Evolutionary conservation across 2,113 vertebrate genomes (phyloP).

Genomic region (Chaetorhynchus papuensis): DNA sequence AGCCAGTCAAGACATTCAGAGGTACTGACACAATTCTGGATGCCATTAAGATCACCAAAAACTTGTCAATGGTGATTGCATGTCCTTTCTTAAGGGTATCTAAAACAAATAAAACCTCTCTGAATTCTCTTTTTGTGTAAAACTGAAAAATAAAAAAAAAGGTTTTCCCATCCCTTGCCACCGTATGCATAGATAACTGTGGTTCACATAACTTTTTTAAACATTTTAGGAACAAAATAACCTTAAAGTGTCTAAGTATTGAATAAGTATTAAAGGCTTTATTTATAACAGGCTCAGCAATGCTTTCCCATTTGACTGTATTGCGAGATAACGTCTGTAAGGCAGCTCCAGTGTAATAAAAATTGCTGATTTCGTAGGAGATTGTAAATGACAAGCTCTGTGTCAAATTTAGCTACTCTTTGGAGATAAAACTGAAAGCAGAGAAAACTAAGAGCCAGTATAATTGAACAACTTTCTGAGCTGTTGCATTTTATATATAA

Average conservation of each 20-base stretch:
- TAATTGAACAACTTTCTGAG: constrained; percentile 27
- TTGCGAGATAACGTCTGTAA: neutral
- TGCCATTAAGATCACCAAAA: neutral
- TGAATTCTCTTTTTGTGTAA: neutral
- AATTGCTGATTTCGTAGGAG: constrained; percentile 13
- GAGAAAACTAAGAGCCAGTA: neutral
- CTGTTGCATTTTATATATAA: constrained; percentile 12
- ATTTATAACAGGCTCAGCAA: neutral
- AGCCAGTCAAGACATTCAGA: neutral
- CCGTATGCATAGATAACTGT: rapidly evolving
- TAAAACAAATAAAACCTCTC: neutral
- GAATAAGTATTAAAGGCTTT: neutral
- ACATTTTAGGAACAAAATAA: neutral
- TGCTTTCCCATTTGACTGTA: neutral
- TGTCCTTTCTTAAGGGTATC: neutral
- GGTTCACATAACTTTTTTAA: neutral
- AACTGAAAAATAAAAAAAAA: neutral
- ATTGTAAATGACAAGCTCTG: neutral
- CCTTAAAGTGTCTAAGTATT: neutral
- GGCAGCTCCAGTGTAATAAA: neutral
- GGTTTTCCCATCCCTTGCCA: neutral
- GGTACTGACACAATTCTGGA: neutral
- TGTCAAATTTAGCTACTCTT: neutral
- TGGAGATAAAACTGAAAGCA: constrained; percentile 2
- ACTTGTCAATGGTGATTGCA: neutral